A percentile compares a stretch with the other conserved stretches of the same genome.
Conservation (phyloP, 2,113 vertebrate species). For the Psilopsiagon aurifrons region DNA sequence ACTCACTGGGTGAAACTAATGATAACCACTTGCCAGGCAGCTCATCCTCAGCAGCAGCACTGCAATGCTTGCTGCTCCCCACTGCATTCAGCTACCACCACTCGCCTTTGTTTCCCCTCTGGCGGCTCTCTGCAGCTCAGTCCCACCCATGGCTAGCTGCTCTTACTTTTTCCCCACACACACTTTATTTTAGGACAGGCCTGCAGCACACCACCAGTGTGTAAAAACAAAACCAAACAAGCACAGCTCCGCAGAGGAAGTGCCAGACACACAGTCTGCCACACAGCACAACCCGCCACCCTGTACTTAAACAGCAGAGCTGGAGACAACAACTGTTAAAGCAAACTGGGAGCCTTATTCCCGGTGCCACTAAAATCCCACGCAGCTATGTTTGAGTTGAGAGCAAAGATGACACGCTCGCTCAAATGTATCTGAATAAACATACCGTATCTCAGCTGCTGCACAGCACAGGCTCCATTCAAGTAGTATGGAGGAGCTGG, state of each 20-base stretch:
- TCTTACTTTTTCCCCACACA: not conserved
- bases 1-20: not conserved
- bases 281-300: not conserved
- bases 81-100: rapidly evolving
- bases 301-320: not conserved
- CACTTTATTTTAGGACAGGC: conserved; percentile 30
- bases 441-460: not conserved
- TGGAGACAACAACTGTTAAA: conserved; percentile 26
- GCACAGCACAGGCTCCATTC: not conserved
- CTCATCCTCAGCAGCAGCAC: not conserved
- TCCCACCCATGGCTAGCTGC: conserved; percentile 48
- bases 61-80: not conserved
- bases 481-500: not conserved
- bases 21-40: not conserved
- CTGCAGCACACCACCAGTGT: not conserved
- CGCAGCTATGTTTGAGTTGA: not conserved
- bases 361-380: conserved; percentile 14
- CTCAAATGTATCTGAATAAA: not conserved
- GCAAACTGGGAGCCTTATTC: conserved; percentile 14
- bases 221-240: conserved; percentile 33
- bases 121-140: conserved; percentile 34
- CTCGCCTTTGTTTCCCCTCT: not conserved
- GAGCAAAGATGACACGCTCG: not conserved
- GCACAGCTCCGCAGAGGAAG: conserved; percentile 40
- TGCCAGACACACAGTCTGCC: conserved; percentile 44